Evolutionary conservation across 2,888 invertebrate genomes (phyloP).

Genomic region (Ophion ellenae): DNA sequence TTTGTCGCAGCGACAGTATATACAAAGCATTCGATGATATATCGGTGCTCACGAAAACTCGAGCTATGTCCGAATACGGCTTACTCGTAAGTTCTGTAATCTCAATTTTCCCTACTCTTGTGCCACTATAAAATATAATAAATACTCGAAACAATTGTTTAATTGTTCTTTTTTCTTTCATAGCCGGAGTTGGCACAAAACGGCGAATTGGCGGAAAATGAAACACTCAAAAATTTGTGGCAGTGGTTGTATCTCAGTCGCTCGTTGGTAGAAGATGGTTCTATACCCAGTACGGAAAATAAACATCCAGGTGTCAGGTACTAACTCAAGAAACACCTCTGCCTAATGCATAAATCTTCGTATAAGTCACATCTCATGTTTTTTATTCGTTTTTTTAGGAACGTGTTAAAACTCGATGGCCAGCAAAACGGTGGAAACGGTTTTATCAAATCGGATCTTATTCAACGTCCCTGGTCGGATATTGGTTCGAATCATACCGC

Average conservation of each 20-base stretch:
- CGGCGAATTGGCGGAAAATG: slow-evolving; percentile 91
- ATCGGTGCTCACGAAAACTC: slow-evolving; percentile 88
- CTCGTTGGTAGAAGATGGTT: slow-evolving; percentile 88
- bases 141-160: background rate
- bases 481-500: slow-evolving; percentile 86
- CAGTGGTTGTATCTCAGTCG: slow-evolving; percentile 91
- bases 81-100: slow-evolving; percentile 86
- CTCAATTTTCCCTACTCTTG: background rate
- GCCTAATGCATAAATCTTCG: background rate
- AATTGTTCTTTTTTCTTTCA: slow-evolving; percentile 67
- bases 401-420: slow-evolving; percentile 85
- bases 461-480: slow-evolving; percentile 88
- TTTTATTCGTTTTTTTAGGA: slow-evolving; percentile 73
- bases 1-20: slow-evolving; percentile 84
- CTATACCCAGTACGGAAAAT: slow-evolving; percentile 85
- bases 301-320: slow-evolving; percentile 87
- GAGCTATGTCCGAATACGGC: slow-evolving; percentile 91
- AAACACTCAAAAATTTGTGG: slow-evolving; percentile 92
- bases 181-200: slow-evolving; percentile 91
- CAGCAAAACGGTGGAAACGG: slow-evolving; percentile 81
- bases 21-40: slow-evolving; percentile 88
- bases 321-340: background rate
- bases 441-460: slow-evolving; percentile 86
- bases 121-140: background rate
- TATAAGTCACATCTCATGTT: background rate